phyloP scores from a whole-genome alignment of 2,113 vertebrate species.

The Thalassoma bifasciatum region DNA sequence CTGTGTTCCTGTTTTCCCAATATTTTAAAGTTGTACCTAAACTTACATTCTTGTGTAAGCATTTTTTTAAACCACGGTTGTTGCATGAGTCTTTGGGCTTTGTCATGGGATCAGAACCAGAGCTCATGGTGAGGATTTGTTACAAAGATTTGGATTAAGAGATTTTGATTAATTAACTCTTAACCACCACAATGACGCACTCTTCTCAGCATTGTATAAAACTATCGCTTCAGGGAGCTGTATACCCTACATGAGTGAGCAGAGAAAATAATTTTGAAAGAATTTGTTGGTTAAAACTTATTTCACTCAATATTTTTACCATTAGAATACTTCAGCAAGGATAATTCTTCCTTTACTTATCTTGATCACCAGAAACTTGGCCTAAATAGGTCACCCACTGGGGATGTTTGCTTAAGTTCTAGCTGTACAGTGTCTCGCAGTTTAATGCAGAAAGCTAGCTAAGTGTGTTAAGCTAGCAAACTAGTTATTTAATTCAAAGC shows the following conservation, averaged over 20 bases:
- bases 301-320: too few species aligned
- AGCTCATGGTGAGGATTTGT: neutral
- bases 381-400: too few species aligned
- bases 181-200: neutral
- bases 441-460: too few species aligned
- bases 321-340: too few species aligned
- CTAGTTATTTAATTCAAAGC: too few species aligned
- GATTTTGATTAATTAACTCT: neutral
- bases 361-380: too few species aligned
- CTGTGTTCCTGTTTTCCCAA: neutral
- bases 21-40: neutral
- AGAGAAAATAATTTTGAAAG: neutral
- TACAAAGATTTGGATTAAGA: neutral
- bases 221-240: neutral
- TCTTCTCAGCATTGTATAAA: slow-evolving; percentile 1
- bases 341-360: too few species aligned
- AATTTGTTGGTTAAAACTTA: neutral
- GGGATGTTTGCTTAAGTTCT: too few species aligned
- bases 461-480: too few species aligned
- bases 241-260: neutral
- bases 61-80: neutral
- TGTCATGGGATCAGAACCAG: neutral
- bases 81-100: neutral
- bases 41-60: neutral
- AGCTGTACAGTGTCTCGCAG: too few species aligned